phyloP scores from a whole-genome alignment of 2,797 vertebrate species.

The Cheirogaleus major region DNA sequence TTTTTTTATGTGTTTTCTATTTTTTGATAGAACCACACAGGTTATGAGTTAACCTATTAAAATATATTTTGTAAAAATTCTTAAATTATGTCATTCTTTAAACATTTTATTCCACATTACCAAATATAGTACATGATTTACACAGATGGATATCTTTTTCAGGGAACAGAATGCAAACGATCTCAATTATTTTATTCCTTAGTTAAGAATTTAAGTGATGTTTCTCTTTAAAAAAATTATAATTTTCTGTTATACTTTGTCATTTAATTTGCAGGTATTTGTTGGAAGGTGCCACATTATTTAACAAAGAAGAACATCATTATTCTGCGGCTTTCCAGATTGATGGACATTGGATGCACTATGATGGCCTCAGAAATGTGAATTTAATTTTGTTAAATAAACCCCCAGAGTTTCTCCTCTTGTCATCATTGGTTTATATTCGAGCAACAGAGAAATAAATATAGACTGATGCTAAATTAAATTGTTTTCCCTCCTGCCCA shows the following conservation, averaged over 20 bases:
- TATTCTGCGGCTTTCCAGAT: conserved; percentile 94
- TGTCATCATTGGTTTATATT: conserved; percentile 92
- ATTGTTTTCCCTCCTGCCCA: conserved; percentile 74
- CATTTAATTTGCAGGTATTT: conserved; percentile 87
- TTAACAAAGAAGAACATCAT: conserved; percentile 94
- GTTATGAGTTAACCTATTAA: conserved; percentile 17
- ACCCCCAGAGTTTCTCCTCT: conserved; percentile 91
- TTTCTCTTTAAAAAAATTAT: conserved; percentile 3
- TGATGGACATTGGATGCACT: conserved; percentile 92
- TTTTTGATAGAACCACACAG: background rate
- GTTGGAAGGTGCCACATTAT: conserved; percentile 94
- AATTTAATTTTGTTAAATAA: conserved; percentile 93
- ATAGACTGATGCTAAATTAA: conserved; percentile 61
- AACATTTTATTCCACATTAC: conserved; percentile 27
- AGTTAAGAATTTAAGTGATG: conserved; percentile 5
- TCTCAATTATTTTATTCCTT: conserved; percentile 32
- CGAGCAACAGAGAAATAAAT: conserved; percentile 90
- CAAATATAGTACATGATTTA: background rate
- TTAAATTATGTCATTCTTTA: conserved; percentile 8
- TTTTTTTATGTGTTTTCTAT: background rate
- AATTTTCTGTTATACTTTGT: background rate
- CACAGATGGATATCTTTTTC: background rate
- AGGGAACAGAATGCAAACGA: background rate
- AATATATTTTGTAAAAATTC: background rate
- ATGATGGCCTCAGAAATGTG: conserved; percentile 91